Evolutionary conservation across 2,888 invertebrate genomes (phyloP), one percentile per base, ranked within the genome.

Genomic region (Tachina lurida): DNA sequence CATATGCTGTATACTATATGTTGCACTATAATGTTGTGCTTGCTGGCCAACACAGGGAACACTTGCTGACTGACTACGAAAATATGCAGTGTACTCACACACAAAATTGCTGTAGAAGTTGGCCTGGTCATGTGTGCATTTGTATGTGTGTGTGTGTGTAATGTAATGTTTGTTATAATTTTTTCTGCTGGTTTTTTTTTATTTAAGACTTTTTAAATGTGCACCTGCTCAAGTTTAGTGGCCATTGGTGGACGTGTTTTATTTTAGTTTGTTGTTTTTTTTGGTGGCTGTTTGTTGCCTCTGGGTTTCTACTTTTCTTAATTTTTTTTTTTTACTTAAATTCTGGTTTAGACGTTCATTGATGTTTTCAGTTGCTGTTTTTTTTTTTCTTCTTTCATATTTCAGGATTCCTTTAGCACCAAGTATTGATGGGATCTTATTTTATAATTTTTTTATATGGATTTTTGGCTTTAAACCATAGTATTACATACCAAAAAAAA

Each of bases 161-260:
- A 43, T 62, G 17, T 49, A 15, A n/a, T 63, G 31, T 65, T 80
- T 76, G 68, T 39, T 75, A 54, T 63, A 15, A 67, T 67, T 81
- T 81, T 74, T 77, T 31, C 22, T 71, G n/a, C 73, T 79, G 39
- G 62, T 41, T 65, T 49, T 68, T 54, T 49, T 63, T 22, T 62
- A 54, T 63, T 22, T 62, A 54, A 76, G 67, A 76, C 62, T 79
- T 68, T 79, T 82, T 73, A 73, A 76, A 70, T 76, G 87, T 87
- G 88, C 88, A 88, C 88, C 88, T 88, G 88, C 88, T 88, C 87
- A 87, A 87, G 86, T 88, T 88, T 88, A 84, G 87, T 87, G 82
- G 84, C 87, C 84, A 84, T 85, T 87, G 87, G 84, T 85, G 76
- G 70, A 82, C 73, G 84, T 81, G 77, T 84, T 83, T 86, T 68